A percentile compares a stretch with the other conserved stretches of the same genome.
These are phyloP conservation scores for Gallinago stenura DNA, from an alignment of 2,797 vertebrate genomes.

Conservation along the genomic window DNA sequence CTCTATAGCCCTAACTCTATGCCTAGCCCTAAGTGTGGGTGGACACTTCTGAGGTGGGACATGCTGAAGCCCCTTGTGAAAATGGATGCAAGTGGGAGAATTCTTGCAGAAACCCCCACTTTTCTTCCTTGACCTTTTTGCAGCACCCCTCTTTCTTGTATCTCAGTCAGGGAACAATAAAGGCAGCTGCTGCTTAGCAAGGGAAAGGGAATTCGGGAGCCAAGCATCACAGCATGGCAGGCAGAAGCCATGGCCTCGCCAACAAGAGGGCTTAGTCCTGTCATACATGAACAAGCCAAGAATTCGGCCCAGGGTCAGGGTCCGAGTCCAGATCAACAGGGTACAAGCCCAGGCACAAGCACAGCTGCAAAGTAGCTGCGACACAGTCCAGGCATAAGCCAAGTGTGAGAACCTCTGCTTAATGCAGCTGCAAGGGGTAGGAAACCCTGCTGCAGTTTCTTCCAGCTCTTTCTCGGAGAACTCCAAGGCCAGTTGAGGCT, in stretches of 20 bases:
- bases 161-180: background rate
- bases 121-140: background rate
- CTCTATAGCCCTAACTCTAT: background rate
- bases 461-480: background rate
- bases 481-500: background rate
- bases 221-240: background rate
- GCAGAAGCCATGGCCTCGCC: background rate
- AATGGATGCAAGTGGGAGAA: background rate
- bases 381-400: background rate
- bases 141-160: background rate
- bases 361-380: background rate
- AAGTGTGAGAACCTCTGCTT: background rate
- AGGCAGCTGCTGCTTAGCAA: background rate
- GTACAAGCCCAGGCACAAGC: background rate
- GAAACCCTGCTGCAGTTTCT: background rate
- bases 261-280: background rate
- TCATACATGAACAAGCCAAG: background rate
- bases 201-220: background rate
- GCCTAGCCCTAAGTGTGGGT: background rate
- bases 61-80: background rate
- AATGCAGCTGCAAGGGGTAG: background rate
- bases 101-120: background rate
- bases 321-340: background rate
- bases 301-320: background rate
- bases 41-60: background rate